These are phyloP conservation scores for Nomada flava DNA, from an alignment of 2,888 invertebrate species.

Conservation along the genomic window DNA sequence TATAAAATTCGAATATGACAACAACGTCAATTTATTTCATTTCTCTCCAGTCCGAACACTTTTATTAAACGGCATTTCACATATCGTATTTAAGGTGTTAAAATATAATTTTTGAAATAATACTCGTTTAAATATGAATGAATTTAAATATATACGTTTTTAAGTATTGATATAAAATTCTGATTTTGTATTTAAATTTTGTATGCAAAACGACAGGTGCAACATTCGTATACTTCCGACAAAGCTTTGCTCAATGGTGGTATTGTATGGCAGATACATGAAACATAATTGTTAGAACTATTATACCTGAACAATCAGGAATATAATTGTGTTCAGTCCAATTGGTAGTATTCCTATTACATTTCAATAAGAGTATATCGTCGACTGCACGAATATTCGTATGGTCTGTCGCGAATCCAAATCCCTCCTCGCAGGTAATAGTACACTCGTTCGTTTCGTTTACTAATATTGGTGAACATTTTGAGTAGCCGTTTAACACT, in stretches of 20 bases:
- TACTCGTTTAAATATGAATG: no score
- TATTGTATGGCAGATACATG: no score
- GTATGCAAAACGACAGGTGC: no score
- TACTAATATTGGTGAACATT: conserved; percentile 83
- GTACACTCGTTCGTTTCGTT: conserved; percentile 85
- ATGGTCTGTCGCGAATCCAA: conserved; percentile 85
- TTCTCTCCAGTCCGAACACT: neutral
- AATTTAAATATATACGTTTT: no score
- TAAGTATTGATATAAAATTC: no score
- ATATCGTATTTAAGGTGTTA: no score
- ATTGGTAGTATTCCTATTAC: conserved; percentile 60
- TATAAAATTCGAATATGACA: neutral
- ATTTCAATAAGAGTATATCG: conserved; percentile 76
- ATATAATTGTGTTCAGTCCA: conserved; percentile 70
- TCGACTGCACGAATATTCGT: conserved; percentile 66
- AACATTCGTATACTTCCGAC: no score
- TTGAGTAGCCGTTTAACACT: conserved; percentile 85
- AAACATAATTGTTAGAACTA: neutral
- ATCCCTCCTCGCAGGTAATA: conserved; percentile 87
- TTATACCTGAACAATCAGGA: conserved; percentile 86
- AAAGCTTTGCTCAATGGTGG: no score
- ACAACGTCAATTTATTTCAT: neutral
- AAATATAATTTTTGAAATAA: no score
- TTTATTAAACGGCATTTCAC: no score
- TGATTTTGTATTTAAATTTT: no score